Evolutionary conservation across 2,113 vertebrate species (phyloP), one percentile per base, ranked within the genome.

Genomic region (Pygoscelis adeliae): DNA sequence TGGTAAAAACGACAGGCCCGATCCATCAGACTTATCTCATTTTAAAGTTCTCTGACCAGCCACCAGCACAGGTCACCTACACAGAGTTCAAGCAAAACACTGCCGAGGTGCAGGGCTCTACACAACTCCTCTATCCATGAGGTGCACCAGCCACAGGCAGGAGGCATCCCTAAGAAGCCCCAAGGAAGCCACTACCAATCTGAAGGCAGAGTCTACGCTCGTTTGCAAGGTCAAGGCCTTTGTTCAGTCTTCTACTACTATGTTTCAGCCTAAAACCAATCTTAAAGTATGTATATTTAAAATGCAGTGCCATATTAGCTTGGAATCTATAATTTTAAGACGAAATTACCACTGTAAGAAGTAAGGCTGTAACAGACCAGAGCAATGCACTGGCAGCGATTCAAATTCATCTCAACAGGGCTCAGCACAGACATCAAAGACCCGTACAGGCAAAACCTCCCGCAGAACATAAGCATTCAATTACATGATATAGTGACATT

Each of bases 371-470:
- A 91, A 67, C 15, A 85, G 2, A 4, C 23, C 42, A 92, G 70
- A 90, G 78, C 70, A 92, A 90, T 27, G 44, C 14, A 0, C 47
- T 87, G 63, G 92, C 70, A 67, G 52, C 4, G 38, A 85, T 85
- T 90, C 90, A 96, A 88, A 90, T 49, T 44, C 58, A 72, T 52
- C 78, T 83, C 82, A 86, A 65, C 49, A 47, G 23, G 40, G 44
- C 56, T 90, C 90, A 13, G 74, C 44, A 72, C 40, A 76, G 66
- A 76, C 56, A 95, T 38, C 78, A 59, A 94, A 93, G 87, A 93
- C 38, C 77, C 12, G 2, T 2, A 5, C 38, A 79, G 42, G 66
- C 70, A 90, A 90, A 76, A 65, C 14, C 59, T 84, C 81, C 55
- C 15, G 1, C 65, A 94, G 61, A 96, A 90, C 61, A 44, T 13